phyloP scores from a whole-genome alignment of 2,888 invertebrate genomes.

The Rhyacophila evoluta region DNA sequence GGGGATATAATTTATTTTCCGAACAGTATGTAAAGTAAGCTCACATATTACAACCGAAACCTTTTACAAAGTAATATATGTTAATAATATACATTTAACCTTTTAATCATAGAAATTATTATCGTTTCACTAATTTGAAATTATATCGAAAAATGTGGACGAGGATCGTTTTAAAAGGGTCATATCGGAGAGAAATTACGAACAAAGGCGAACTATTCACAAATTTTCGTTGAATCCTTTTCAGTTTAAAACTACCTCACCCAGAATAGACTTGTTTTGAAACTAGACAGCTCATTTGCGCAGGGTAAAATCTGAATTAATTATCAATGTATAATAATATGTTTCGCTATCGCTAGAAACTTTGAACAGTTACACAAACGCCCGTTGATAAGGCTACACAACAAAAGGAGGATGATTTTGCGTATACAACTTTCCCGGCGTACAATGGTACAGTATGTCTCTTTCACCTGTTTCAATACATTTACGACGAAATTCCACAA shows the following conservation, averaged over 20 bases:
- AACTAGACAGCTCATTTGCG: constrained; percentile 24
- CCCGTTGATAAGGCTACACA: constrained; percentile 21
- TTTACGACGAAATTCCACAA: background rate
- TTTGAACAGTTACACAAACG: constrained; percentile 14
- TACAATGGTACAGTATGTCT: constrained; percentile 4
- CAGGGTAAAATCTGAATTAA: constrained; percentile 33
- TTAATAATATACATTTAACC: too few species aligned
- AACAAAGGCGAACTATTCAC: background rate
- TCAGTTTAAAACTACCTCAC: background rate
- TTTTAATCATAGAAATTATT: too few species aligned
- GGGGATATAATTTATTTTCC: too few species aligned
- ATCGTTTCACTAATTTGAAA: too few species aligned
- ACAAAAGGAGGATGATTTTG: constrained; percentile 20
- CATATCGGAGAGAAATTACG: background rate
- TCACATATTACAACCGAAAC: too few species aligned
- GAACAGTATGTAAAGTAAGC: too few species aligned
- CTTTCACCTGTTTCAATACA: constrained; percentile 3
- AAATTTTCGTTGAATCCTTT: background rate
- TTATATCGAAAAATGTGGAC: too few species aligned
- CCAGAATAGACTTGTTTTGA: background rate
- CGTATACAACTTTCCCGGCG: constrained; percentile 20
- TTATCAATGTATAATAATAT: constrained; percentile 37
- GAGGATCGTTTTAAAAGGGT: background rate
- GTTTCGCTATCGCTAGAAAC: constrained; percentile 36
- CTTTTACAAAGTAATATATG: too few species aligned